Conservation (phyloP, 2,888 invertebrate genomes). For the Drosophila eohydei region DNA sequence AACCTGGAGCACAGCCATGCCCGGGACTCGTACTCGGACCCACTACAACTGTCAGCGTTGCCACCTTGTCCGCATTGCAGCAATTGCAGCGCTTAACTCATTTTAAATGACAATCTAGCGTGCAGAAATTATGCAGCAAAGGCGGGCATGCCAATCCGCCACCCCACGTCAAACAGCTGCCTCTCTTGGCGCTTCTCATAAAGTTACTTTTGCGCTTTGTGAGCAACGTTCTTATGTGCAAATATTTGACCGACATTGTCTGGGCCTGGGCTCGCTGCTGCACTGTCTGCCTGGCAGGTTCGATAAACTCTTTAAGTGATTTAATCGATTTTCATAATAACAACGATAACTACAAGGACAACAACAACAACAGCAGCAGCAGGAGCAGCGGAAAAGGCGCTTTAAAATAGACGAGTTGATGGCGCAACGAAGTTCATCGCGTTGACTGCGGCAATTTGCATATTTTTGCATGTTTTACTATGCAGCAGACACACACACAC, state of each 20-base stretch:
- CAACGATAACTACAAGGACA: conserved; percentile 19
- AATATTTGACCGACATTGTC: conserved; percentile 58
- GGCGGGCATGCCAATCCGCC: neutral
- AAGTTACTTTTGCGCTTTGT: conserved; percentile 30
- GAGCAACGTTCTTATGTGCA: conserved; percentile 26
- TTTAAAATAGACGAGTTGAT: conserved; percentile 61
- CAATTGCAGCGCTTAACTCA: conserved; percentile 78
- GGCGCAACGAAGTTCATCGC: conserved; percentile 73
- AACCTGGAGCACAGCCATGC: conserved; percentile 1
- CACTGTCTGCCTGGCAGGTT: conserved; percentile 49
- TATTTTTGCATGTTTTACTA: conserved; percentile 77
- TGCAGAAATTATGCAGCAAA: conserved; percentile 72
- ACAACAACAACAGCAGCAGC: neutral
- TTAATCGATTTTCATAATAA: conserved; percentile 69
- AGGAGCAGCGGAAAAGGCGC: conserved; percentile 57
- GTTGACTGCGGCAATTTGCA: conserved; percentile 79
- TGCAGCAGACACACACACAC: conserved; percentile 52
- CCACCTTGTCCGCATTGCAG: conserved; percentile 70
- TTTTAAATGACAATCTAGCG: conserved; percentile 84
- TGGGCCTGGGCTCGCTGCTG: neutral
- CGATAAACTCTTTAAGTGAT: conserved; percentile 77
- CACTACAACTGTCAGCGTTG: conserved; percentile 19
- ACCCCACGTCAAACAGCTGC: neutral
- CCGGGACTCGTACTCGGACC: neutral
- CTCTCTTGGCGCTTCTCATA: conserved; percentile 20